Percentiles rank a stretch among this genome's conserved stretches.
phyloP scores from a whole-genome alignment of 2,888 invertebrate species.

The Alsophila aescularia region DNA sequence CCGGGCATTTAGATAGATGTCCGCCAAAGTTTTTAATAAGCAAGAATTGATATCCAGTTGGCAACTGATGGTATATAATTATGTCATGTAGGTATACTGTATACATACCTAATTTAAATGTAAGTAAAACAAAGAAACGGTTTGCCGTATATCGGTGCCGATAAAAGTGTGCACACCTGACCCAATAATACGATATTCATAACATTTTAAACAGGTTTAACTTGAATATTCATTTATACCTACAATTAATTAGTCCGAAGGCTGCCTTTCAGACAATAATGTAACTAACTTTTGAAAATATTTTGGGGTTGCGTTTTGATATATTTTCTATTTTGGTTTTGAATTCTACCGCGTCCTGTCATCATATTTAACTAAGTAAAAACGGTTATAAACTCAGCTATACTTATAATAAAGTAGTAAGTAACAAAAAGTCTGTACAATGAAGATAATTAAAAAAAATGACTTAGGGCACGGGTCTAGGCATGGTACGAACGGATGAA shows the following conservation, averaged over 20 bases:
- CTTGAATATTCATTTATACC: slow-evolving; percentile 30
- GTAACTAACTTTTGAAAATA: not conserved
- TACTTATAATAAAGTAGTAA: no score
- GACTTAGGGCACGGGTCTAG: no score
- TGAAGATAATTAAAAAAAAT: no score
- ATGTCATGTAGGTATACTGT: not conserved
- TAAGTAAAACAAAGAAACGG: not conserved
- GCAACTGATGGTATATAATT: not conserved
- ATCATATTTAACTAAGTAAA: no score
- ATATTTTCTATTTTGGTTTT: no score
- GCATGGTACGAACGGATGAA: no score
- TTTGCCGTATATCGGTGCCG: slow-evolving; percentile 3
- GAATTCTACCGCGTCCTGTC: no score
- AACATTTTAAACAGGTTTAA: slow-evolving; percentile 33
- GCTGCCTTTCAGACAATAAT: not conserved
- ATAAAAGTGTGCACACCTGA: slow-evolving; percentile 20
- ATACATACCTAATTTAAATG: not conserved
- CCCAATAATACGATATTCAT: slow-evolving; percentile 33
- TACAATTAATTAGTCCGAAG: slow-evolving; percentile 27
- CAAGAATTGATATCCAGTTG: not conserved
- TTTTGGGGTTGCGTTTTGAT: no score
- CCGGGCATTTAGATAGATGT: slow-evolving; percentile 17
- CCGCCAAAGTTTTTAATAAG: not conserved
- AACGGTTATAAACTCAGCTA: no score
- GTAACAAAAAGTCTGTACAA: no score